Base-by-base conservation (phyloP, 2,797 vertebrate genomes). In the Oceanodroma leucorhoa region DNA sequence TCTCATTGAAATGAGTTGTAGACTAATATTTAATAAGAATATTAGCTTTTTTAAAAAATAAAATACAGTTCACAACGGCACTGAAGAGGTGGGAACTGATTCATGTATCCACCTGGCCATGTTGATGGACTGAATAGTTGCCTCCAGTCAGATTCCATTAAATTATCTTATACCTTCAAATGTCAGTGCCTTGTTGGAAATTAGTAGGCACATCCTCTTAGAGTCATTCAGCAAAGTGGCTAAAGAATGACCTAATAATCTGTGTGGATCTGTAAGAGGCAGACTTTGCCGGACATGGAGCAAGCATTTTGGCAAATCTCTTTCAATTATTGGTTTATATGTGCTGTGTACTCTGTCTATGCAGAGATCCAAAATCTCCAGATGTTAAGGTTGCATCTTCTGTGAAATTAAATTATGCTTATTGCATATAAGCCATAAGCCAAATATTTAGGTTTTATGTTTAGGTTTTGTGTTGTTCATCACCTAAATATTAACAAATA, bases 11-110 rank as follows among this genome's bases (percentile, higher is more conserved):
- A 88, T 70, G 13, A 91, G 14, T 88, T 85, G 81, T 43, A 71
- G 55, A 34, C 41, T 93, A 95, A 87, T 82, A 81, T 71, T 88
- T 67, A 78, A n/a, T 65, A 70, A 77, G 48, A 88, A 67, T 91
- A 80, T 46, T 94, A 91, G 36, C 53, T 72, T 85, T 72, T 61
- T 58, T 57, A 69, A 45, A 84, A 70, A 75, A 65, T 30, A 71
- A 94, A 96, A 79, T 79, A 65, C 2, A 11, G 29, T 54, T 72
- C 46, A 60, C 34, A 40, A 18, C 58, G 65, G 19, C 32, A 54
- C 30, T 95, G 41, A 78, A 70, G 29, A 67, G 27, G 3, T 87
- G 6, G 26, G 11, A 75, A 26, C 48, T 55, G 45, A 95, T 84
- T 94, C 12, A 29, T 45, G 3, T 66, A 84, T 93, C 38, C 34